Evolutionary conservation across 2,888 invertebrate genomes (phyloP).

Genomic region (Apomyelois bistriatella): DNA sequence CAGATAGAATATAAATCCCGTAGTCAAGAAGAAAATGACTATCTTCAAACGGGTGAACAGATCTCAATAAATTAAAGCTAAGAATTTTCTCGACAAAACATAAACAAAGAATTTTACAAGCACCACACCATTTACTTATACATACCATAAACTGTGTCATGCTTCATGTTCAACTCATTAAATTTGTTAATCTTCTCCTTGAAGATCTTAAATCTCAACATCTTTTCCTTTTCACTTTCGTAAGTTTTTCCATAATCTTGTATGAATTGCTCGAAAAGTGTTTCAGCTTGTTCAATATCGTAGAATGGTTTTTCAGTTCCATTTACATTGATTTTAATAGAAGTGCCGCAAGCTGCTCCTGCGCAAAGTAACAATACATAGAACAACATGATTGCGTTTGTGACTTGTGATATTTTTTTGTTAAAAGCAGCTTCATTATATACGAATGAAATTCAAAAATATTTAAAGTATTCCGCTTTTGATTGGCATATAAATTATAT

Average conservation of each 20-base stretch:
- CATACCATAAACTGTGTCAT: neutral
- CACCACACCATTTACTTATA: neutral
- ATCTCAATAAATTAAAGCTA: too few relatives aligned
- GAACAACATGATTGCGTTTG: neutral
- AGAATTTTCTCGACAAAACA: too few relatives aligned
- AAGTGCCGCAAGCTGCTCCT: neutral
- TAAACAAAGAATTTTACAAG: too few relatives aligned
- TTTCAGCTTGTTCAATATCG: neutral
- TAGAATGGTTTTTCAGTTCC: neutral
- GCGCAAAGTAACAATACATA: neutral
- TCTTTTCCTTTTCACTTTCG: neutral
- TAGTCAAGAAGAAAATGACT: too few relatives aligned
- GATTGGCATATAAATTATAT: too few relatives aligned
- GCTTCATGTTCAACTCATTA: neutral
- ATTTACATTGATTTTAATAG: neutral
- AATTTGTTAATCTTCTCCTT: neutral
- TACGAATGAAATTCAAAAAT: neutral
- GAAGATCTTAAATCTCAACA: neutral
- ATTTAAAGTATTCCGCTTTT: too few relatives aligned
- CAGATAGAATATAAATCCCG: neutral
- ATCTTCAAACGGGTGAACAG: too few relatives aligned
- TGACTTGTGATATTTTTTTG: neutral
- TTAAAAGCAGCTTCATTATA: neutral
- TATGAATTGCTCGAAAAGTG: neutral
- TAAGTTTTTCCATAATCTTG: neutral